Conservation (phyloP, 2,113 vertebrate genomes). For the Eublepharis macularius region DNA sequence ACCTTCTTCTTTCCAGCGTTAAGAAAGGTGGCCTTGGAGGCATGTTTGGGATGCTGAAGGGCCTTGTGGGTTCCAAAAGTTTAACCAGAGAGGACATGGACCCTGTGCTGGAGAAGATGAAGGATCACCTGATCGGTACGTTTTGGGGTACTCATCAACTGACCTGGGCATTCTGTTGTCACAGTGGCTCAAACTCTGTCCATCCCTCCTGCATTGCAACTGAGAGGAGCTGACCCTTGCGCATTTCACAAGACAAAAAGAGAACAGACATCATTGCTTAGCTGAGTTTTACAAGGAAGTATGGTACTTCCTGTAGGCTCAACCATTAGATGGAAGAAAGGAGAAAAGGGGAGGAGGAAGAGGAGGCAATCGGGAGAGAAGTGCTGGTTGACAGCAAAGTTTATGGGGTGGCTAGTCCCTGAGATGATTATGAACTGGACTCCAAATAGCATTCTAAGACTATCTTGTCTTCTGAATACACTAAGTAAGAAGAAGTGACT, state of each 20-base stretch:
- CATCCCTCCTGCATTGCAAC: neutral
- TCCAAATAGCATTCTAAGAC: neutral
- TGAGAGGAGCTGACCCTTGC: neutral
- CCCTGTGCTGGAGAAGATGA: conserved; percentile 96
- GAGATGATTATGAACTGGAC: neutral
- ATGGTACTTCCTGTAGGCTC: neutral
- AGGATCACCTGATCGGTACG: conserved; percentile 92
- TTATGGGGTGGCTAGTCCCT: neutral
- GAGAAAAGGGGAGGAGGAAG: no score
- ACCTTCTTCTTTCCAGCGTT: conserved; percentile 64
- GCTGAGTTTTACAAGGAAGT: neutral
- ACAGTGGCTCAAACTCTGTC: no score
- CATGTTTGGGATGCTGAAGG: conserved; percentile 98
- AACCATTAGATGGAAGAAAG: neutral
- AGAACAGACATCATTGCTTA: neutral
- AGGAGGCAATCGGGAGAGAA: no score
- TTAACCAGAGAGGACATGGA: conserved; percentile 90
- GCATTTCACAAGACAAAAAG: neutral
- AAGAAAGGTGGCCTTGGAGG: conserved; percentile 89
- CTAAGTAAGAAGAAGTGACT: no score
- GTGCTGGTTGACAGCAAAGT: neutral
- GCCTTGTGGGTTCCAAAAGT: conserved; percentile 96
- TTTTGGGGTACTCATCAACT: neutral
- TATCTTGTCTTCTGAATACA: neutral
- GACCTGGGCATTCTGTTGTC: neutral